Conservation (phyloP, 2,113 vertebrate genomes). For the Trematocara stigmaticum region DNA sequence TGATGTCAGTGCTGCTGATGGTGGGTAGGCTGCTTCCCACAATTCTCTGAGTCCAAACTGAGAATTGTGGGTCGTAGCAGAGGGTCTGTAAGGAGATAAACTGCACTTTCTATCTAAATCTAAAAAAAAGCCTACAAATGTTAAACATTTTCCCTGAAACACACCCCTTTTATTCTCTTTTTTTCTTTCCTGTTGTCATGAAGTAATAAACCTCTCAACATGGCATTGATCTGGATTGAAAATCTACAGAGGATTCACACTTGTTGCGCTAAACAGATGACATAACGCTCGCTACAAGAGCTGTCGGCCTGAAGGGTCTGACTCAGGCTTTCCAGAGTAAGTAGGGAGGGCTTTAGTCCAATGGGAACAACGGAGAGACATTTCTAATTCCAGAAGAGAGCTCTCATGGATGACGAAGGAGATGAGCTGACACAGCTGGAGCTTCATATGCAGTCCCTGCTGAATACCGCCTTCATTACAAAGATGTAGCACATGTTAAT, state of each 20-base stretch:
- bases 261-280: background rate
- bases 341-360: background rate
- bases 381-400: background rate
- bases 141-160: background rate
- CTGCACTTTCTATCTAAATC: background rate
- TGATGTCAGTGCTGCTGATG: background rate
- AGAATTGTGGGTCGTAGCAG: background rate
- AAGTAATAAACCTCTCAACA: background rate
- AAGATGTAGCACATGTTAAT: background rate
- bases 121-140: background rate
- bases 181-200: background rate
- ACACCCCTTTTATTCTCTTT: background rate
- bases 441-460: background rate
- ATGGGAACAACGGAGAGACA: background rate
- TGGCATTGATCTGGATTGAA: background rate
- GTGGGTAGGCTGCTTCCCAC: background rate
- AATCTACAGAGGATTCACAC: background rate
- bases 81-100: background rate
- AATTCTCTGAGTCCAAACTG: background rate
- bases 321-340: background rate
- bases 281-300: background rate
- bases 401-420: background rate
- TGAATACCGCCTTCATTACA: background rate
- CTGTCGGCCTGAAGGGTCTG: background rate
- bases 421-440: background rate